Base-by-base conservation (phyloP, 2,888 invertebrate species). In the Polydrusus cervinus region DNA sequence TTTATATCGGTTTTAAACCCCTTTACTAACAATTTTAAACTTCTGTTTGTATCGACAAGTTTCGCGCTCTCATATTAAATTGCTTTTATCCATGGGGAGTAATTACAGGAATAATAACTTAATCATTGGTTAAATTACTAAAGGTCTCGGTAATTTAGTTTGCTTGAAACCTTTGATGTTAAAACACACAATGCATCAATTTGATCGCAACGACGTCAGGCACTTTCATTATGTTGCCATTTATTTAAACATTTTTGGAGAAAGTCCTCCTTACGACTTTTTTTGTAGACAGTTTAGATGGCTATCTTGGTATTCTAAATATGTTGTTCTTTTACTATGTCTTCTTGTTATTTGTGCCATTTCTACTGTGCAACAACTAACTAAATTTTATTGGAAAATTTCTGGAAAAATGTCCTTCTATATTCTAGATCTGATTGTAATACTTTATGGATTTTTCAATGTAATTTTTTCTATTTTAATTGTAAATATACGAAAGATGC, bases 181-280 rank as follows among this genome's bases (percentile, higher is more conserved):
- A 30, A 53, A 25, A 25, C 6, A 53, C 10, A 49, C 1, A 49
- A 65, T 65, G 65, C 8, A 6, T 1, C 3, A 34, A 7, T 65
- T 45, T 65, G 30, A 30, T 34, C 49, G 65, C 25, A 25, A 65
- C 11, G 65, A 65, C 34, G 14, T 65, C 8, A 25, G 65, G 25
- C 30, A 25, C 34, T 65, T 65, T 65, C 49, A 45, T 8, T 30
- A 47, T 11, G 13, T 65, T 10, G 47, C 16, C 1, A 5, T 49
- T 30, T 65, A 14, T 20, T 14, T 65, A 43, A 49, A 16, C 34
- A 49, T 49, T 30, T 49, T 65, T 14, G 65, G 65, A 0, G 6
- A 49, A 10, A 49, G 30, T 65, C 49, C 47, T 0, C 65, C 13
- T n/a, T 65, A 65, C 13, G 34, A 65, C 49, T 49, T 49, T 25